Evolutionary conservation across 2,888 invertebrate species (phyloP), one percentile per base, ranked within the genome.

Genomic region (Drosophila siamana): DNA sequence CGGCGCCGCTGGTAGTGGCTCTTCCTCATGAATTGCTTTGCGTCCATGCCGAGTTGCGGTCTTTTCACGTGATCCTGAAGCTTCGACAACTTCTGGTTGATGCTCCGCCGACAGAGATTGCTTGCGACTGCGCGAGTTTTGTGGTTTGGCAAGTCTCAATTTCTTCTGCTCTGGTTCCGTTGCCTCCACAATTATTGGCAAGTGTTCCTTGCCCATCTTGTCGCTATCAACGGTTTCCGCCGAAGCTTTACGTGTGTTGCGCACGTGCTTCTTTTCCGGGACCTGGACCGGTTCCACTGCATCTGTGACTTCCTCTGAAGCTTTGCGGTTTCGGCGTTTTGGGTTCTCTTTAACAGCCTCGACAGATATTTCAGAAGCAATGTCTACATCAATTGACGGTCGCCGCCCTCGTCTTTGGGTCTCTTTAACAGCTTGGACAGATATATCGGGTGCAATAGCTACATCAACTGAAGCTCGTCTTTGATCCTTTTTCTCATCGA

Each of bases 191-290:
- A 61, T 52, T 5, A 30, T 9, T 4, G 19, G 30, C 44, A 60
- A 50, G 16, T 44, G 26, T 0, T 47, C 47, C 15, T 48, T 61
- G 7, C 15, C 4, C 2, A 46, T 8, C 8, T 28, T 15, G 6
- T 55, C 30, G 8, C 5, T n/a, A 1, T 66, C 52, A 11, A 47
- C 41, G 19, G 36, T 36, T n/a, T 81, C 75, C 0, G 67, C 59
- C 11, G 78, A 73, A 11, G 69, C 60, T 48, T 83, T 80, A 9
- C 81, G 74, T 8, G 33, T 43, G 8, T 28, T 61, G 5, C 79
- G 72, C 0, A 9, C 8, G 0, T 38, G 13, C 28, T 54, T 69
- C 6, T 55, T 75, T 19, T 67, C 68, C 0, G 60, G 16, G 5
- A 19, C 26, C 0, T 51, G 36, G 0, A 15, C 19, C 2, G 40